These are phyloP conservation scores for Tenthredo livida DNA, from an alignment of 2,888 invertebrate species.

Conservation along the genomic window DNA sequence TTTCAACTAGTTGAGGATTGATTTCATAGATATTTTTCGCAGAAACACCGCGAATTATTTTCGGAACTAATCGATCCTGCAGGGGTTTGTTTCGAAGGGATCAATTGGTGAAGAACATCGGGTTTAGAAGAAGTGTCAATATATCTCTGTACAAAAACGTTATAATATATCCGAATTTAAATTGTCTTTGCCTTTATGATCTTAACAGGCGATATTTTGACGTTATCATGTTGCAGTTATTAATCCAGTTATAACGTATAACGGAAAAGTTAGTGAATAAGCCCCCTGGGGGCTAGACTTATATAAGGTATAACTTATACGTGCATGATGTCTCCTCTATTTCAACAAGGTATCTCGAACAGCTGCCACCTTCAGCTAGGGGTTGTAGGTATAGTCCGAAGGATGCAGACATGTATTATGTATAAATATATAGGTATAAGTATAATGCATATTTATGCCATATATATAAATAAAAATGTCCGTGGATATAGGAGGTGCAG, in stretches of 20 bases:
- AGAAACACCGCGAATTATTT: neutral
- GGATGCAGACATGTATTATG: neutral
- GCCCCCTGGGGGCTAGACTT: too few species aligned
- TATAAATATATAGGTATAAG: neutral
- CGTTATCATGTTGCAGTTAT: too few species aligned
- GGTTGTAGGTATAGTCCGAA: neutral
- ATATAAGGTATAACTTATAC: slow-evolving; percentile 3
- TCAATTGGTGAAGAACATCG: neutral
- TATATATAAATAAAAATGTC: slow-evolving; percentile 12
- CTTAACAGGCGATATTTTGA: too few species aligned
- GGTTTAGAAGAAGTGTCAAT: neutral
- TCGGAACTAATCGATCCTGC: neutral
- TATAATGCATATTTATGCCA: neutral
- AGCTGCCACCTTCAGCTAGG: neutral
- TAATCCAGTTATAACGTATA: too few species aligned
- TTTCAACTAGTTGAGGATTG: neutral
- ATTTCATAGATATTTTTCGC: neutral
- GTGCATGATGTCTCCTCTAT: neutral
- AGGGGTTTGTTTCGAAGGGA: neutral
- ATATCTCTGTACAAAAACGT: too few species aligned
- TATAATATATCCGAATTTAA: too few species aligned
- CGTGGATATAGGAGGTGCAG: neutral
- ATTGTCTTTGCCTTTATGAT: too few species aligned
- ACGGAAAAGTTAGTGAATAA: too few species aligned
- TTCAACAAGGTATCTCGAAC: neutral